Evolutionary conservation across 2,888 invertebrate species (phyloP), one percentile per base, ranked within the genome.

Genomic region (Mystacides longicornis): DNA sequence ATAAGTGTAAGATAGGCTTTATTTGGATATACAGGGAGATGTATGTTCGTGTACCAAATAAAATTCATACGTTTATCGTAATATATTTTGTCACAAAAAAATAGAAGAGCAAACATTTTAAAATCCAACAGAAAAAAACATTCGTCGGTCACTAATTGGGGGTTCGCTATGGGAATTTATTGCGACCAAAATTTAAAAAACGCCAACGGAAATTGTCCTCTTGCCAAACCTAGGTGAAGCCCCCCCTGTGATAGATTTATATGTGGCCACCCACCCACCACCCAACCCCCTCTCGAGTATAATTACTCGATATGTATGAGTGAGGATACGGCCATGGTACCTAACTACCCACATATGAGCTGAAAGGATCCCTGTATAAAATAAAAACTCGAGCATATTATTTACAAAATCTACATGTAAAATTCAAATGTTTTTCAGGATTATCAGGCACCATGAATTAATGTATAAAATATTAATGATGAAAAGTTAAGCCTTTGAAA

Each of bases 181-280:
- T 31, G 52, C 52, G 31, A 52, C 52, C 52, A 52, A 52, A 52
- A 31, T 50, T 52, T 52, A 31, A 47, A 52, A 52, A 52, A 46
- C 31, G 47, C 20, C 52, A 45, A 43, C 52, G 33, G 31, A 52
- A 46, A 46, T 27, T 52, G 52, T 47, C 45, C 47, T 31, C 21
- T 21, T 52, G 27, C 47, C 23, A 52, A 43, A 51, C 51, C 37
- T 37, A 37, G 37, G 37, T 21, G 16, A 46, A 46, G 22, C 19
- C 46, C 46, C 4, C 46, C 46, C 46, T 14, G 16, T 46, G 46
- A 46, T 46, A 21, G 22, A 46, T 46, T 46, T 37, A 37, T 37
- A 37, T 37, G 37, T 37, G 37, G 14, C 37, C 37, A 37, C 37
- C 37, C 37, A 37, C 4, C 37, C 3, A 14, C 37, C 37, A 14